Conservation (phyloP, 2,113 vertebrate genomes). For the Zootoca vivipara region DNA sequence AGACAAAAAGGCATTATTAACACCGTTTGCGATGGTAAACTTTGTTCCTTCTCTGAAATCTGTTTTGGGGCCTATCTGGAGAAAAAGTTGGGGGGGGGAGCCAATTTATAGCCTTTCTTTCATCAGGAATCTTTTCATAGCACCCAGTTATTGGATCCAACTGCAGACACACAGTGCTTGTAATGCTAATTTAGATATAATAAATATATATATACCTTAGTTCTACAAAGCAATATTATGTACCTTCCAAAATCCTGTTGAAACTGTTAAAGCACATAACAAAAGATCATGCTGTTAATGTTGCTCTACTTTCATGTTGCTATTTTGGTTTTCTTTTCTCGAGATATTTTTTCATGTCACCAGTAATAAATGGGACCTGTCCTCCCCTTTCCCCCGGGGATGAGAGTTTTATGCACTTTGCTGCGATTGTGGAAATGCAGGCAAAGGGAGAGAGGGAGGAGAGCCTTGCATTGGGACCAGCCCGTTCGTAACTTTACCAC, state of each 20-base stretch:
- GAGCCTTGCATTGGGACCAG: slow-evolving; percentile 29
- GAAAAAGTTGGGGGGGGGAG: neutral
- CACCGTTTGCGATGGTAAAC: neutral
- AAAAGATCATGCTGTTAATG: slow-evolving; percentile 12
- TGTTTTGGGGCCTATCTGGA: neutral
- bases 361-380: slow-evolving; percentile 56
- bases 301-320: slow-evolving; percentile 55
- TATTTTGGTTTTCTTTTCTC: slow-evolving; percentile 65
- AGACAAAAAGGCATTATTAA: slow-evolving; percentile 1
- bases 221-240: slow-evolving; percentile 17
- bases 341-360: slow-evolving; percentile 61
- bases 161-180: neutral
- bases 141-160: neutral
- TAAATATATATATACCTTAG: slow-evolving; percentile 4
- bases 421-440: slow-evolving; percentile 49
- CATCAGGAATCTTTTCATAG: neutral
- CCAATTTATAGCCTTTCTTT: neutral
- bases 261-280: slow-evolving; percentile 21
- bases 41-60: neutral
- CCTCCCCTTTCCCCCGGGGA: slow-evolving; percentile 45
- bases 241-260: slow-evolving; percentile 22
- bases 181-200: slow-evolving; percentile 24
- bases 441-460: slow-evolving; percentile 19
- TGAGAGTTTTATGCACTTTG: slow-evolving; percentile 54
- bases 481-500: slow-evolving; percentile 9